Evolutionary conservation across 92 coral and sea anemone genomes (phyloP).

Genomic region (Micromussa lordhowensis): DNA sequence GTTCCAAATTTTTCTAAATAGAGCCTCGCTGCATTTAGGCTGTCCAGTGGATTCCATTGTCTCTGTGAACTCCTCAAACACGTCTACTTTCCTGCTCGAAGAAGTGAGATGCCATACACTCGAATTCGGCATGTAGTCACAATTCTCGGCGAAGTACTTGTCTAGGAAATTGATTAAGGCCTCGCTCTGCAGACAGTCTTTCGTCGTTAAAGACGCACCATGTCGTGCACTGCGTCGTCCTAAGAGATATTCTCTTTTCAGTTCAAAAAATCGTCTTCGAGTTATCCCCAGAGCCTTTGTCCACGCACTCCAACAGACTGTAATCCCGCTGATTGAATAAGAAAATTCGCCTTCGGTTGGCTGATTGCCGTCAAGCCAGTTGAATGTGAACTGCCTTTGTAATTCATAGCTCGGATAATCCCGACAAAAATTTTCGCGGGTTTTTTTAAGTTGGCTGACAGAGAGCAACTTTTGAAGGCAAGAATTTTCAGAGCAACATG

Average conservation of each 20-base stretch:
- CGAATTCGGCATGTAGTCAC: conserved; percentile 68
- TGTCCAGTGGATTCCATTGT: conserved; percentile 39
- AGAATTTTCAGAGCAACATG: conserved; percentile 48
- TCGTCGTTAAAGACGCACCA: conserved; percentile 34
- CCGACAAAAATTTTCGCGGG: conserved; percentile 44
- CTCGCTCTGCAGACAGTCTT: conserved; percentile 15
- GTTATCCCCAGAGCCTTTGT: conserved; percentile 58
- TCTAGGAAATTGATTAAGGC: conserved; percentile 48
- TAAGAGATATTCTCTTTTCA: conserved; percentile 45
- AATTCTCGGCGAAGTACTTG: conserved; percentile 64
- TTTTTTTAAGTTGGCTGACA: conserved; percentile 14
- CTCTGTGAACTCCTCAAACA: conserved; percentile 56
- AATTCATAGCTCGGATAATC: conserved; percentile 39
- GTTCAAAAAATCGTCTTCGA: conserved; percentile 52
- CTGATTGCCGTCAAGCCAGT: conserved; percentile 69
- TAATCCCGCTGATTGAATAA: conserved; percentile 37
- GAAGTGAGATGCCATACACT: conserved; percentile 64
- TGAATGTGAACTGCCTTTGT: conserved; percentile 52
- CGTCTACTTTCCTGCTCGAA: conserved; percentile 39
- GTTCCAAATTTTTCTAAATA: conserved; percentile 51
- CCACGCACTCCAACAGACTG: conserved; percentile 66
- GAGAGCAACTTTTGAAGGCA: conserved; percentile 5
- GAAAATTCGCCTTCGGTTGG: conserved; percentile 52
- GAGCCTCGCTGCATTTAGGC: conserved; percentile 22
- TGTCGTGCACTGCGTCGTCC: conserved; percentile 60